phyloP scores from a whole-genome alignment of 2,888 invertebrate genomes.

The Drosophila melanosoma region DNA sequence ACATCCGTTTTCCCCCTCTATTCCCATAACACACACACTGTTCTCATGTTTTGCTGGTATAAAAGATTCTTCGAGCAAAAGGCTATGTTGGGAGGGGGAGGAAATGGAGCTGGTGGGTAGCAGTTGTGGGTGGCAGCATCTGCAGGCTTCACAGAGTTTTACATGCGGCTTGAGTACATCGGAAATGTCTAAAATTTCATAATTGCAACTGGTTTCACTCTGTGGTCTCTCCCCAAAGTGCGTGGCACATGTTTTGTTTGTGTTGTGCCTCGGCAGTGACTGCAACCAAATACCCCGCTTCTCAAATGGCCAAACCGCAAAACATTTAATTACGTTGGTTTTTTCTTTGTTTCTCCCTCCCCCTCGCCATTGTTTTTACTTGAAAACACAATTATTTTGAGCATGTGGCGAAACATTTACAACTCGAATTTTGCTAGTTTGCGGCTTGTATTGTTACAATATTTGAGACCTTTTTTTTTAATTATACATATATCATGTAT shows the following conservation, averaged over 20 bases:
- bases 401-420: slow-evolving; percentile 16
- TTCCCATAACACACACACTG: slow-evolving; percentile 42
- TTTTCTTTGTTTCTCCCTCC: slow-evolving; percentile 5
- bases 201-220: slow-evolving; percentile 68
- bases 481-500: not conserved
- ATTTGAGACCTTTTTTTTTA: not conserved
- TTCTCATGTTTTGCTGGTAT: slow-evolving; percentile 38
- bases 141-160: slow-evolving; percentile 51
- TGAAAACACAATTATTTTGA: slow-evolving; percentile 16
- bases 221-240: slow-evolving; percentile 24
- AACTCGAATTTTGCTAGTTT: slow-evolving; percentile 6
- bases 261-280: slow-evolving; percentile 17
- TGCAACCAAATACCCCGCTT: slow-evolving; percentile 50
- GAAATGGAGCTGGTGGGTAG: not conserved
- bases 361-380: slow-evolving; percentile 1
- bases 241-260: slow-evolving; percentile 36
- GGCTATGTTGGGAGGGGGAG: not conserved
- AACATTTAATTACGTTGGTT: slow-evolving; percentile 58
- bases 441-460: not conserved
- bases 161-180: slow-evolving; percentile 64
- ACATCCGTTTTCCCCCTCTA: slow-evolving; percentile 16
- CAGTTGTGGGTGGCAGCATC: slow-evolving; percentile 25
- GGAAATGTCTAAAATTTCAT: slow-evolving; percentile 79
- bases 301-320: slow-evolving; percentile 55
- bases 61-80: slow-evolving; percentile 32